Evolutionary conservation across 2,888 invertebrate genomes (phyloP).

Genomic region (Torymus texanus): DNA sequence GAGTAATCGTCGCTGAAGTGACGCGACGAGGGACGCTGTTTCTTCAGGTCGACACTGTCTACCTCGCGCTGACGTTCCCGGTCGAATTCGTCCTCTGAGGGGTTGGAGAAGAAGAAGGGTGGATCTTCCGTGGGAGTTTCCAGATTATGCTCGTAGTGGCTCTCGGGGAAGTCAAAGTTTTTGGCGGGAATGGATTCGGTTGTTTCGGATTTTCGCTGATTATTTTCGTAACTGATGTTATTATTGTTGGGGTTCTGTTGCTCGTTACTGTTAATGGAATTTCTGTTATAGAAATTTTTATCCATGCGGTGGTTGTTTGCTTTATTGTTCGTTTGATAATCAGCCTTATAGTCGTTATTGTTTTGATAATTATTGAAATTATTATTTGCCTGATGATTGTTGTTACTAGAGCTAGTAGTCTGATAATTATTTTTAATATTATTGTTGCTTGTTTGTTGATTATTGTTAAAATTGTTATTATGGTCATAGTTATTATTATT

Average conservation of each 20-base stretch:
- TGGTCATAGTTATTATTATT: neutral
- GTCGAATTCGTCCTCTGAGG: constrained; percentile 59
- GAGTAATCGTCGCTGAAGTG: neutral
- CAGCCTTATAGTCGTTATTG: neutral
- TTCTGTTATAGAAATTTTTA: constrained; percentile 1
- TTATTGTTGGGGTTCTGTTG: neutral
- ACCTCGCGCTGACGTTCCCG: constrained; percentile 58
- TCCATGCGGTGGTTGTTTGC: neutral
- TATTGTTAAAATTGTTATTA: neutral
- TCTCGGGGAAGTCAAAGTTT: constrained; percentile 3
- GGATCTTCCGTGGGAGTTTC: neutral
- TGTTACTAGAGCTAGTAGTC: neutral
- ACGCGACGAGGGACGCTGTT: constrained; percentile 2
- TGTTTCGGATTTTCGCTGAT: neutral
- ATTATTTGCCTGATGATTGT: neutral
- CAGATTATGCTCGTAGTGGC: neutral
- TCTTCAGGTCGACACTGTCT: constrained; percentile 52
- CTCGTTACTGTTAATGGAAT: neutral
- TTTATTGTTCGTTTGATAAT: constrained; percentile 7
- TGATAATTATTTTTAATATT: neutral
- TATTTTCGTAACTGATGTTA: neutral
- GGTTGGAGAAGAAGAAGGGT: neutral
- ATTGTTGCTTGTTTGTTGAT: neutral
- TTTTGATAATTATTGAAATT: neutral
- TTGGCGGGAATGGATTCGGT: neutral